Evolutionary conservation across 2,888 invertebrate genomes (phyloP).

Genomic region (Sphinx pinastri): DNA sequence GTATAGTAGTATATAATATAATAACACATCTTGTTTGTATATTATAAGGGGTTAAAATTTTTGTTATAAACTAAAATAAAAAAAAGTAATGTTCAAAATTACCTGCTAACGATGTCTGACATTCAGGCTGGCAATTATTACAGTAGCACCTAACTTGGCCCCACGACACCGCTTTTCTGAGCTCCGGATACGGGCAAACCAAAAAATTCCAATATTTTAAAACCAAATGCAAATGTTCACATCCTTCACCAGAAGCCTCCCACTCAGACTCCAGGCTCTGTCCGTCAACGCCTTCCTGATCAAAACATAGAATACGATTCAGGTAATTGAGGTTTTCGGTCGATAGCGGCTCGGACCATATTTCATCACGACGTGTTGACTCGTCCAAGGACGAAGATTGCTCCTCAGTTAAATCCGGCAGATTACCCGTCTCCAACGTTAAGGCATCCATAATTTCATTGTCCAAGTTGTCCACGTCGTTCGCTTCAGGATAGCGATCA

Average conservation of each 20-base stretch:
- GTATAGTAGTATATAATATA: too few species aligned
- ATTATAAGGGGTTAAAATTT: background rate
- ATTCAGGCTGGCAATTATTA: conserved; percentile 62
- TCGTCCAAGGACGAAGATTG: conserved; percentile 71
- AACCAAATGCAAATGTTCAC: conserved; percentile 69
- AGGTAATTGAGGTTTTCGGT: conserved; percentile 67
- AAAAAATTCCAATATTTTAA: conserved; percentile 72
- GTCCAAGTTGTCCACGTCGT: conserved; percentile 69
- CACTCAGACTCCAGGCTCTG: conserved; percentile 64
- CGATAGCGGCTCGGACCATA: conserved; percentile 58
- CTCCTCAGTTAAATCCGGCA: conserved; percentile 73
- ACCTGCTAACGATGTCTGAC: conserved; percentile 59
- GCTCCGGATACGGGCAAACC: conserved; percentile 64
- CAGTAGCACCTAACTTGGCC: conserved; percentile 72
- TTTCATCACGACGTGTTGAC: conserved; percentile 68
- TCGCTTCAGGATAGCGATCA: conserved; percentile 72
- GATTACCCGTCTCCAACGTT: conserved; percentile 65
- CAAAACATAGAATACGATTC: conserved; percentile 60
- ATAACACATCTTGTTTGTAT: too few species aligned
- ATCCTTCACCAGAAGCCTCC: conserved; percentile 64
- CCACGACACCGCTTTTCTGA: conserved; percentile 67
- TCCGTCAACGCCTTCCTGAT: conserved; percentile 55
- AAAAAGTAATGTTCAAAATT: conserved; percentile 29
- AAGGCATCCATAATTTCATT: conserved; percentile 71
- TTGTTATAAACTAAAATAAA: background rate